Conservation (phyloP, 2,888 invertebrate genomes). For the Tachina fera region DNA sequence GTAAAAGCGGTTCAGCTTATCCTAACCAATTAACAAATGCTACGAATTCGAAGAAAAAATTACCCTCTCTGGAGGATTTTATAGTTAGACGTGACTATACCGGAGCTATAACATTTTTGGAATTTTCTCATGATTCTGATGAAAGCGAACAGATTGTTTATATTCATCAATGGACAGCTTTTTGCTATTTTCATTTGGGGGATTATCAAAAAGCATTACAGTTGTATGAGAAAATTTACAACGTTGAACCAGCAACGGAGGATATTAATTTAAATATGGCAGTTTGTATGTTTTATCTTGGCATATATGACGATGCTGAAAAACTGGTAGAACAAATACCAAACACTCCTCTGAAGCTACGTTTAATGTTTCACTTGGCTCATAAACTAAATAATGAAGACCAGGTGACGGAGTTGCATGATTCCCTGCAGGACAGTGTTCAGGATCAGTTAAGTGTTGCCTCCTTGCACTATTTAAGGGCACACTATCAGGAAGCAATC, state of each 20-base stretch:
- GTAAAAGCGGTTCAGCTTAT: conserved; percentile 89
- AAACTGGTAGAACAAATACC: conserved; percentile 87
- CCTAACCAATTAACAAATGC: conserved; percentile 77
- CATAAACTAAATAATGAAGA: conserved; percentile 96
- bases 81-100: conserved; percentile 95
- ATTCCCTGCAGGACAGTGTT: conserved; percentile 92
- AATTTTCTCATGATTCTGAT: conserved; percentile 82
- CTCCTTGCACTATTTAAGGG: conserved; percentile 96
- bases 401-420: conserved; percentile 91
- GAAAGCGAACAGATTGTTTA: conserved; percentile 78
- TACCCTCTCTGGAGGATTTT: conserved; percentile 95
- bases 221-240: conserved; percentile 86
- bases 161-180: conserved; percentile 94
- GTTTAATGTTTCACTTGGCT: conserved; percentile 95
- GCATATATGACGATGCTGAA: conserved; percentile 87
- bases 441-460: conserved; percentile 98
- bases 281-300: conserved; percentile 97
- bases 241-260: conserved; percentile 84
- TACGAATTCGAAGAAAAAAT: conserved; percentile 83
- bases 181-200: conserved; percentile 97
- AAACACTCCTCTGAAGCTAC: conserved; percentile 87
- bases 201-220: conserved; percentile 93
- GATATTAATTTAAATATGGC: conserved; percentile 91
- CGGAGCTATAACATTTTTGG: conserved; percentile 95
- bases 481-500: conserved; percentile 99